These are phyloP conservation scores for Siphamia tubifer DNA, from an alignment of 2,113 vertebrate species.

Conservation along the genomic window DNA sequence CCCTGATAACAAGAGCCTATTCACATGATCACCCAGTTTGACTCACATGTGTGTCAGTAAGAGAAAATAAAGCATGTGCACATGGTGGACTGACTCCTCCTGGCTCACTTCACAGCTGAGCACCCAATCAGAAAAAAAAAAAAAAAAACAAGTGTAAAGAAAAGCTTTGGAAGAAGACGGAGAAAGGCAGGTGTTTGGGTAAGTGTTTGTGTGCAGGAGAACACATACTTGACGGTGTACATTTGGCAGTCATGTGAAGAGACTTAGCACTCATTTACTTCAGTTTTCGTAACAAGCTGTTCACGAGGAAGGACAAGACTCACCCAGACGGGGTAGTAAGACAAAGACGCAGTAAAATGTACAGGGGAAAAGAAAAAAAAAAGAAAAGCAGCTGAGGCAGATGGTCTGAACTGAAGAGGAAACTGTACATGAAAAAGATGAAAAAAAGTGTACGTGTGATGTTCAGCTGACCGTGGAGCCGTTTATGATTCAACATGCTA, in stretches of 20 bases:
- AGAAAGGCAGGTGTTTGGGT: constrained; percentile 16
- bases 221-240: background rate
- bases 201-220: background rate
- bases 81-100: background rate
- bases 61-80: constrained; percentile 1
- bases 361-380: background rate
- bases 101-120: constrained; percentile 2
- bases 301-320: background rate
- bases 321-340: background rate
- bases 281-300: constrained; percentile 25
- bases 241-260: constrained; percentile 58
- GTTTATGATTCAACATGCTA: constrained; percentile 15
- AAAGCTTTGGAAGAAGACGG: background rate
- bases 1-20: constrained; percentile 19
- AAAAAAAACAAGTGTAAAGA: background rate
- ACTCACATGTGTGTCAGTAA: background rate
- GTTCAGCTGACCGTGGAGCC: constrained; percentile 8
- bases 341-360: background rate
- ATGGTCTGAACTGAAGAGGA: background rate
- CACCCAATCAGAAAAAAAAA: background rate
- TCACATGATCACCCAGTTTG: constrained; percentile 26
- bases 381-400: background rate
- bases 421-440: background rate
- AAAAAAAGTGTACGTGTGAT: background rate
- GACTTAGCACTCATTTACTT: constrained; percentile 52